Evolutionary conservation across 1,140 invertebrate species (phyloP).

Genomic region (Helicoverpa zea): DNA sequence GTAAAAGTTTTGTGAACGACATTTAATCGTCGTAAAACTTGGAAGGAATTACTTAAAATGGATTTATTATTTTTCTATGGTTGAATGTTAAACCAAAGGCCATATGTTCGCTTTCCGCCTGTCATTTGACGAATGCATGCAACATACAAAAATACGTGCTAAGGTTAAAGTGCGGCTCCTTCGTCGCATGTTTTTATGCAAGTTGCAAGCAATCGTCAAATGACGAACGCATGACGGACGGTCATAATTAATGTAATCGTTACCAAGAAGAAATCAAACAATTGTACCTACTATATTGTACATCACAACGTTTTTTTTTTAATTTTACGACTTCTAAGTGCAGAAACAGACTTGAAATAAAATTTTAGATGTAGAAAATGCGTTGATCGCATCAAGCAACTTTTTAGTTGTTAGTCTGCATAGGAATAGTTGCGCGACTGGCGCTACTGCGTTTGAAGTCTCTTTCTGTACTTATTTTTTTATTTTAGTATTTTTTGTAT

Average conservation of each 20-base stretch:
- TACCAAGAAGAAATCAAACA: slow-evolving; percentile 75
- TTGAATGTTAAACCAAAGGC: no score
- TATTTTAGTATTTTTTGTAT: slow-evolving; percentile 64
- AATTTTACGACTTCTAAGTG: slow-evolving; percentile 51
- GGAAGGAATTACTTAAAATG: no score
- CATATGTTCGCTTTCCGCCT: no score
- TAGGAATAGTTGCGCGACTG: background rate
- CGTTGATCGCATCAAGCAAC: slow-evolving; percentile 10
- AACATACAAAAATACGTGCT: no score
- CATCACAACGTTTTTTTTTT: slow-evolving; percentile 65
- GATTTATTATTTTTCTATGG: no score
- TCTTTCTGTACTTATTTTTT: slow-evolving; percentile 30
- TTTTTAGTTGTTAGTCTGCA: slow-evolving; percentile 15
- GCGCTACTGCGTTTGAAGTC: slow-evolving; percentile 52
- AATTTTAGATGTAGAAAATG: background rate
- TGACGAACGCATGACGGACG: background rate
- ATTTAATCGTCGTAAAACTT: no score
- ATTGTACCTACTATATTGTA: slow-evolving; percentile 62
- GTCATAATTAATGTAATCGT: slow-evolving; percentile 50
- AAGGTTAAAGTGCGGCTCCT: no score
- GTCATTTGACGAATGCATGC: no score
- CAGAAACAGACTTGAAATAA: slow-evolving; percentile 10
- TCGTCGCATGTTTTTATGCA: no score
- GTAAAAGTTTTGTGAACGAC: no score
- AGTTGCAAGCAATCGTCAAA: no score